A percentile compares a stretch with the other conserved stretches of the same genome.
Conservation (phyloP, 2,797 vertebrate genomes). For the Silurus aristotelis region DNA sequence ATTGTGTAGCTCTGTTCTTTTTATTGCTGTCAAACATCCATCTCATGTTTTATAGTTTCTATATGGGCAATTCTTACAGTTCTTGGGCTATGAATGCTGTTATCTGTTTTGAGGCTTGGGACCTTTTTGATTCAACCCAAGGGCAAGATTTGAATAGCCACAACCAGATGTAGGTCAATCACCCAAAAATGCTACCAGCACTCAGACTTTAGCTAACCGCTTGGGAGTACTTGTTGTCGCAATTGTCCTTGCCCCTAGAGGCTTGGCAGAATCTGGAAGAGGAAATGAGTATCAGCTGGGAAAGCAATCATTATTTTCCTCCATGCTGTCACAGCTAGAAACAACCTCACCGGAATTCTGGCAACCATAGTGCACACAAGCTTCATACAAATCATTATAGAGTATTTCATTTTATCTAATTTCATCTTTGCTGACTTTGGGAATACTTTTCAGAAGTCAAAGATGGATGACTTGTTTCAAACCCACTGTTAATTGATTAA, state of each 20-base stretch:
- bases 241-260: conserved; percentile 22
- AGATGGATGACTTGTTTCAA: not conserved
- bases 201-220: not conserved
- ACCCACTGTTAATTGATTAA: not conserved
- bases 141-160: not conserved
- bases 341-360: conserved; percentile 25
- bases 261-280: conserved; percentile 17
- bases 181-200: not conserved
- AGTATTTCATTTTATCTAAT: not conserved
- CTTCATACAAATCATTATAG: not conserved
- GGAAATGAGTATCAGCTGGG: conserved; percentile 25
- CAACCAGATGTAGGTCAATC: not conserved
- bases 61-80: not conserved
- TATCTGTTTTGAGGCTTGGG: not conserved
- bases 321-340: conserved; percentile 30
- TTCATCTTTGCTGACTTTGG: conserved; percentile 20
- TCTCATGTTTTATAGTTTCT: not conserved
- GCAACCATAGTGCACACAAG: conserved; percentile 4
- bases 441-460: not conserved
- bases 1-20: not conserved
- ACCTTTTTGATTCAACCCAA: not conserved
- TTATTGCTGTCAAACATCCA: not conserved
- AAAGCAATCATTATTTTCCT: conserved; percentile 40
- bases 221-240: conserved; percentile 20
- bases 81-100: not conserved